phyloP scores from a whole-genome alignment of 2,113 vertebrate genomes.

The Myiozetetes cayanensis region DNA sequence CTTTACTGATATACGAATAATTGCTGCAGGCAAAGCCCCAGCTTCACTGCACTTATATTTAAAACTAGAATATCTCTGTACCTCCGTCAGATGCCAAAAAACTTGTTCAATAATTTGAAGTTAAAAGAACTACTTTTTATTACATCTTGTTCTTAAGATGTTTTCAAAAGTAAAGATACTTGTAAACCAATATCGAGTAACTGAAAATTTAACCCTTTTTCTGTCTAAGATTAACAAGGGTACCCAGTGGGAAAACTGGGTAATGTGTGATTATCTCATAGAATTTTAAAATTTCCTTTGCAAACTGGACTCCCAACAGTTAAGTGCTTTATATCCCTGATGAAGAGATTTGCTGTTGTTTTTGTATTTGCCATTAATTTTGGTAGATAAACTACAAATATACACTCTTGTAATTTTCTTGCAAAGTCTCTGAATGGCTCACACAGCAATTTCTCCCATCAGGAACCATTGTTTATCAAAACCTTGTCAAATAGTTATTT shows the following conservation, averaged over 20 bases:
- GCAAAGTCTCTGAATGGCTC: neutral
- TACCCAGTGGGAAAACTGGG: neutral
- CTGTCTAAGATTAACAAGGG: neutral
- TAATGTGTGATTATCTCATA: neutral
- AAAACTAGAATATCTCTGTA: neutral
- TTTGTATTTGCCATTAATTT: neutral
- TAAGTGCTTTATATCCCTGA: neutral
- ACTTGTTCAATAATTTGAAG: neutral
- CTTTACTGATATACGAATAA: neutral
- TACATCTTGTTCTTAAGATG: neutral
- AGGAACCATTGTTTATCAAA: neutral
- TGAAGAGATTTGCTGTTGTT: neutral
- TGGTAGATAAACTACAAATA: neutral
- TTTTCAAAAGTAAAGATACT: neutral
- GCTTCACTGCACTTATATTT: neutral
- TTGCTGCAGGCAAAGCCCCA: neutral
- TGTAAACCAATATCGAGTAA: rapidly evolving
- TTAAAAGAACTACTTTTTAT: neutral
- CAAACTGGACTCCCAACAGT: neutral
- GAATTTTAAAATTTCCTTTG: neutral
- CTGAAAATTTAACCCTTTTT: neutral
- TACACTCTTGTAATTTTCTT: neutral
- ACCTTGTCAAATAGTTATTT: neutral
- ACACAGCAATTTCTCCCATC: neutral
- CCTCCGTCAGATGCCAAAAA: neutral